Conservation (phyloP, 2,113 vertebrate species). For the Eira barbara region DNA sequence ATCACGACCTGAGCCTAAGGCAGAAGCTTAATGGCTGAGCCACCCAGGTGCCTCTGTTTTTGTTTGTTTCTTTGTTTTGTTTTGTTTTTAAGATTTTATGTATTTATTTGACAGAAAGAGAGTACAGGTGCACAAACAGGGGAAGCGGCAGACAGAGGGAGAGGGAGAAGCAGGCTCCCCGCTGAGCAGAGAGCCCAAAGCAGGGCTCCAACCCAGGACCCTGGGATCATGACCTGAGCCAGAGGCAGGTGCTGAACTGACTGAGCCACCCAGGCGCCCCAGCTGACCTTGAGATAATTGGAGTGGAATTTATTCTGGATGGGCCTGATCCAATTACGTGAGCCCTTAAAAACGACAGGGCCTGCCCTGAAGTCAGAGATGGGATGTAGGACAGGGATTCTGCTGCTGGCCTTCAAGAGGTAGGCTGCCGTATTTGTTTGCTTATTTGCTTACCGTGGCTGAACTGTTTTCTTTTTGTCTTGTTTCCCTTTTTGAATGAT, state of each 20-base stretch:
- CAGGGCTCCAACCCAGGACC: background rate
- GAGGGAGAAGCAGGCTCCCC: background rate
- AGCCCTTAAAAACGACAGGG: background rate
- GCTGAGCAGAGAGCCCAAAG: background rate
- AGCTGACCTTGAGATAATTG: background rate
- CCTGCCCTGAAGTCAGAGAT: background rate
- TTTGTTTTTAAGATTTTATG: no score
- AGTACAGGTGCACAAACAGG: no score
- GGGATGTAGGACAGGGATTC: background rate
- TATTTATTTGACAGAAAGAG: no score
- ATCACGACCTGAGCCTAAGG: no score
- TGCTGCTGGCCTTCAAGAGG: background rate
- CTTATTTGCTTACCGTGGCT: background rate
- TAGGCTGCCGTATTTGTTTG: background rate
- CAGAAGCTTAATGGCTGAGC: no score
- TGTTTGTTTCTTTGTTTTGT: no score
- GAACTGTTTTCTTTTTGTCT: background rate
- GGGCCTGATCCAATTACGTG: background rate
- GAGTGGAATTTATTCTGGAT: background rate
- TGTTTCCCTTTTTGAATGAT: background rate
- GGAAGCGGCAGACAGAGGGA: no score
- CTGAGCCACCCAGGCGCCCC: background rate
- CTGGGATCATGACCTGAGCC: no score
- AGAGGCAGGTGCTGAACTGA: background rate
- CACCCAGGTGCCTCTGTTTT: no score